Conservation (phyloP, 2,888 invertebrate genomes). For the Apodemia mormo region DNA sequence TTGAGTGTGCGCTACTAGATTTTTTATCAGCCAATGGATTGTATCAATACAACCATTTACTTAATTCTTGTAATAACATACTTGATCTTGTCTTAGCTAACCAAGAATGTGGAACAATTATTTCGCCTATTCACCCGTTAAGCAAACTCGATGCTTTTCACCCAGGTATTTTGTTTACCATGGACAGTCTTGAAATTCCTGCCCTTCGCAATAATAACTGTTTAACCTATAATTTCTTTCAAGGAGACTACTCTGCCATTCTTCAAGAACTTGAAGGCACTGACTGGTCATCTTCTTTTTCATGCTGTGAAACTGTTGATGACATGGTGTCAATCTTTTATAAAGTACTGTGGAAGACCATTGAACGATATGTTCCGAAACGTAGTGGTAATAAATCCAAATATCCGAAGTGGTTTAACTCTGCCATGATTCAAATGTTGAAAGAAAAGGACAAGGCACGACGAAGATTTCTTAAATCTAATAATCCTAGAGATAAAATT, state of each 20-base stretch:
- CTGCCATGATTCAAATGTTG: neutral
- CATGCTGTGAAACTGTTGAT: neutral
- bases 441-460: slow-evolving; percentile 5
- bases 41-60: neutral
- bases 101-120: neutral
- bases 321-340: neutral
- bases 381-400: too few species aligned
- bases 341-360: neutral
- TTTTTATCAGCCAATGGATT: neutral
- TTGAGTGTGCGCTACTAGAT: neutral
- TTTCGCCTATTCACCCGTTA: neutral
- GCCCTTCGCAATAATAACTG: neutral
- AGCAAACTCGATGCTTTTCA: neutral
- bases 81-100: slow-evolving; percentile 4
- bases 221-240: neutral
- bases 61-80: neutral
- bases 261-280: neutral
- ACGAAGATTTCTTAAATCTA: neutral
- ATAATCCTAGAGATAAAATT: neutral
- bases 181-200: neutral
- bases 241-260: neutral
- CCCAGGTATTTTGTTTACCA: neutral
- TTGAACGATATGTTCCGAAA: too few species aligned
- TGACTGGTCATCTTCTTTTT: neutral
- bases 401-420: neutral